Evolutionary conservation across 2,113 vertebrate genomes (phyloP), one percentile per base, ranked within the genome.

Genomic region (Forbesichthys agassizii): DNA sequence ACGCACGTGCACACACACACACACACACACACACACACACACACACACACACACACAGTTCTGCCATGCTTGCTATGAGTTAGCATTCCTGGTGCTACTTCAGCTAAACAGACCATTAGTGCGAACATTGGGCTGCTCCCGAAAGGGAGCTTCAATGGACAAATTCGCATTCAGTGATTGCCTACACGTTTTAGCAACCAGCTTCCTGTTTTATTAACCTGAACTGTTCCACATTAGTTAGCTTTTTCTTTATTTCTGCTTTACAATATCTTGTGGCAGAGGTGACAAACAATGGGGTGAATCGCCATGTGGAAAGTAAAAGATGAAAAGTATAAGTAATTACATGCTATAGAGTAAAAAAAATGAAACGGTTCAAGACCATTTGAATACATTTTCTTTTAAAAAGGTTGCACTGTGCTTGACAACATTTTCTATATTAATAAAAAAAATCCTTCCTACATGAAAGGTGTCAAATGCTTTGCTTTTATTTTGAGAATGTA

Each of bases 31-130:
- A 86, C 12, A 33, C 3, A 36, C 80, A 69, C 71, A 84, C 79
- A 76, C 33, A 57, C 12, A 33, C 3, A 36, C 18, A 36, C 48
- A 54, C 20, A 65, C 20, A 84, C 83, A 86, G 68, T 76, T 52
- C 73, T 83, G 81, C 82, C 73, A 80, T 84, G 84, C 77, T 69
- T 72, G 76, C 73, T 79, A 11, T 81, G 36, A 83, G 88, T 83
- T 81, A 87, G 85, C 82, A 89, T 92, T 91, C 88, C 86, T 88
- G 73, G 66, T 89, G 81, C 86, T 89, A 89, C 89, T 92, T 88
- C 83, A 87, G 74, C 78, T 75, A 88, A 90, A 85, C 88, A 88
- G 88, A 69, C 85, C 86, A 89, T 91, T 90, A 87, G 86, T 52
- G 73, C 77, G 77, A 88, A 84, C 84, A 83, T 81, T 69, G 46